Evolutionary conservation across 2,797 vertebrate species (phyloP), one percentile per base, ranked within the genome.

Genomic region (Fistularia commersonii): DNA sequence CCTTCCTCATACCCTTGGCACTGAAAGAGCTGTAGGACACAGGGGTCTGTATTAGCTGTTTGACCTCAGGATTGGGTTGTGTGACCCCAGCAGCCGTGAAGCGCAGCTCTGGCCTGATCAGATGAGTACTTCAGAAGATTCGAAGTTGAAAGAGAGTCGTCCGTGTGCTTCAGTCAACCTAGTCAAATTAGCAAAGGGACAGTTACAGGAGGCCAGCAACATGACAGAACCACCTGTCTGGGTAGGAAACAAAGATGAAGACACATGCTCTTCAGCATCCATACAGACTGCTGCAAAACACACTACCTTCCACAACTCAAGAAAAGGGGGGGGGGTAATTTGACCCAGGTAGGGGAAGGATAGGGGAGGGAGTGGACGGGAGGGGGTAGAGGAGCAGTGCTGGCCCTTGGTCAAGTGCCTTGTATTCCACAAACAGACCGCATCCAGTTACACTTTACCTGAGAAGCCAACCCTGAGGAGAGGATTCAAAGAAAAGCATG

Each of bases 351-450:
- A 90, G 89, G 89, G 91, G 89, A 91, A 91, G 91, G 91, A 91
- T 87, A 89, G 89, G 84, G 80, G 88, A 92, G 88, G 87, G 91
- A 23, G 23, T 23, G 23, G 23, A 23, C 23, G 23, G 23, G 90
- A 88, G 81, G 89, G 84, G 65, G 83, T 76, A 90, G 90, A 91
- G 92, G 90, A 92, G 92, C 88, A 88, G 92, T 84, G 92, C 89
- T 96, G 94, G 92, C 92, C 90, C 88, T 89, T 92, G 92, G 93
- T 95, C 95, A 96, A 94, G 93, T 93, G 92, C 93, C 92, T 93
- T 93, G 92, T 95, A 91, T 88, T 73, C 92, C 90, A 90, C 90
- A 91, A 92, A 90, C 89, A 90, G 77, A 84, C 77, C 80, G 88
- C 88, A 91, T 93, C 92, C 78, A 82, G 88, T 92, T 89, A 81